Conservation (phyloP, 37 sponge, comb jelly and placozoan genomes). For the Cliona cf. orientalis region DNA sequence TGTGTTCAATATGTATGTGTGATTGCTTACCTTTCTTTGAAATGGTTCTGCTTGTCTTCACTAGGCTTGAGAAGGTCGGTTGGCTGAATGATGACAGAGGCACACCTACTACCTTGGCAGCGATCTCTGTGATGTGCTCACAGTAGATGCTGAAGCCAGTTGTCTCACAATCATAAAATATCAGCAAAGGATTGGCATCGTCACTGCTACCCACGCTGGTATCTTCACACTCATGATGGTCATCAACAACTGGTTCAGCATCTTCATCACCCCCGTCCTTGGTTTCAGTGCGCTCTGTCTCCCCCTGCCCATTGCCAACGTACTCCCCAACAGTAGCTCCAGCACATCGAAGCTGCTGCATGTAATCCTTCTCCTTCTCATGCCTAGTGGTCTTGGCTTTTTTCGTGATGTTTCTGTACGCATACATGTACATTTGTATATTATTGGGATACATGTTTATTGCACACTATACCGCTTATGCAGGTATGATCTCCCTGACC, state of each 20-base stretch:
- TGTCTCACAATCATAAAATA: constrained; percentile 50
- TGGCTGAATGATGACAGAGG: constrained; percentile 12
- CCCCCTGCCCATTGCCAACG: constrained; percentile 5
- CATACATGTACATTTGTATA: too few species aligned
- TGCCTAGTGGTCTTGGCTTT: constrained; percentile 7
- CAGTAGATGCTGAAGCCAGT: constrained; percentile 44
- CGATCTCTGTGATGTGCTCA: constrained; percentile 49
- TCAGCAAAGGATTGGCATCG: constrained; percentile 20
- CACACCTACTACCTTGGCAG: constrained; percentile 27
- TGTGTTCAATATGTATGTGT: too few species aligned
- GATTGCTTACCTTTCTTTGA: constrained; percentile 17
- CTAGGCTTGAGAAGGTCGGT: constrained; percentile 31
- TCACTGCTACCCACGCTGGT: not conserved
- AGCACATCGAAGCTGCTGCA: not conserved
- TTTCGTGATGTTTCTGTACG: constrained; percentile 5
- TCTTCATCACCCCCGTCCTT: not conserved
- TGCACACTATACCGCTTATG: too few species aligned
- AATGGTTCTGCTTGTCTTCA: constrained; percentile 25
- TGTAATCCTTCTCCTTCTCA: constrained; percentile 22
- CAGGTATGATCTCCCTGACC: too few species aligned
- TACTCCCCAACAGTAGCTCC: constrained; percentile 21
- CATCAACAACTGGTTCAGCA: constrained; percentile 10
- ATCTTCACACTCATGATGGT: not conserved
- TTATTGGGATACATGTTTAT: too few species aligned
- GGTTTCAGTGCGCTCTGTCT: not conserved